Evolutionary conservation across 1,140 invertebrate species (phyloP).

Genomic region (Cataglyphis hispanica): DNA sequence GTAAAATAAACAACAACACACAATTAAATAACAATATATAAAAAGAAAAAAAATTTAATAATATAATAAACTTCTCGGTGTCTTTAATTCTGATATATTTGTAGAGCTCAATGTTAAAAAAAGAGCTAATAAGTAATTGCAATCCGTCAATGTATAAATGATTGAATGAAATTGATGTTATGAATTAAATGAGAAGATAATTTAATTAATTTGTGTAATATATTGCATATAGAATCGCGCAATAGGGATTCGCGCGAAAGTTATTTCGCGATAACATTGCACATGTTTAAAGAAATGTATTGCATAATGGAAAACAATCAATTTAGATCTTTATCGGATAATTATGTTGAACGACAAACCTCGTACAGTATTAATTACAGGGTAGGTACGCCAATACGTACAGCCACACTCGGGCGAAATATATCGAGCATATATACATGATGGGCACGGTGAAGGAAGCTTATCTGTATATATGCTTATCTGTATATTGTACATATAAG

Average conservation of each 20-base stretch:
- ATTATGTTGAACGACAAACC: constrained; percentile 21
- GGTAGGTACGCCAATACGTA: constrained; percentile 2
- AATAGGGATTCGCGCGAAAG: background rate
- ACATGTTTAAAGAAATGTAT: constrained; percentile 34
- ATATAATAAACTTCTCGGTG: background rate
- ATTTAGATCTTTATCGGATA: constrained; percentile 40
- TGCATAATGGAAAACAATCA: constrained; percentile 29
- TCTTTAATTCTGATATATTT: constrained; percentile 24
- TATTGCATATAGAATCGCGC: background rate
- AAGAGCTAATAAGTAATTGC: constrained; percentile 28
- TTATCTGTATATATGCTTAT: too few species aligned
- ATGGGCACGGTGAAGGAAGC: background rate
- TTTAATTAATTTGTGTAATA: constrained; percentile 38
- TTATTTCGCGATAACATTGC: constrained; percentile 26
- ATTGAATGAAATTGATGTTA: constrained; percentile 18
- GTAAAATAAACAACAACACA: background rate
- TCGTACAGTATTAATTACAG: constrained; percentile 15
- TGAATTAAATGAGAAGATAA: constrained; percentile 36
- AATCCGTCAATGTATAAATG: constrained; percentile 12
- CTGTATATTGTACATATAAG: background rate
- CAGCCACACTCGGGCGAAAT: constrained; percentile 17
- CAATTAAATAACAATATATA: background rate
- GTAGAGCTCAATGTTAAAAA: background rate
- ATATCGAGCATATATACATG: background rate
- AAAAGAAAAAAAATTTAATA: constrained; percentile 23